Evolutionary conservation across 1,140 invertebrate genomes (phyloP).

Genomic region (Drosophila sp.): DNA sequence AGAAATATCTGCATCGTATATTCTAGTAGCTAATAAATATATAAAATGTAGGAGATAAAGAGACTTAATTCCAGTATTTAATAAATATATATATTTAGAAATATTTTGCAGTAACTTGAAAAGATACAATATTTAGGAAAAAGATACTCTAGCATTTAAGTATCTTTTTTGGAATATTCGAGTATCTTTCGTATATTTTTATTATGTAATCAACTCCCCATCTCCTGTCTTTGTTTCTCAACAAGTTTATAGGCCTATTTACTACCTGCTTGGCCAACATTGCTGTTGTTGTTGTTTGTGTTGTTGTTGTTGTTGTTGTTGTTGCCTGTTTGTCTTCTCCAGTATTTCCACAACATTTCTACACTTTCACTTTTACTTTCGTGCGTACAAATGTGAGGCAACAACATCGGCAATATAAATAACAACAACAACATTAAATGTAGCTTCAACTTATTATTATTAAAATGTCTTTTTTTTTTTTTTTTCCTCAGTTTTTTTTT

Average conservation of each 20-base stretch:
- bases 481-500: slow-evolving; percentile 36
- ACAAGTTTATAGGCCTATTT: slow-evolving; percentile 23
- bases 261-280: slow-evolving; percentile 27
- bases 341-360: slow-evolving; percentile 68
- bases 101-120: too few species aligned
- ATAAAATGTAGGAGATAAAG: too few species aligned
- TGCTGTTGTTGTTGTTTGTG: neutral
- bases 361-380: slow-evolving; percentile 83
- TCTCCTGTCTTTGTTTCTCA: neutral
- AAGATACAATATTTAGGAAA: too few species aligned
- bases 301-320: neutral
- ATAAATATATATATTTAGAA: too few species aligned
- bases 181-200: slow-evolving; percentile 1
- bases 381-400: slow-evolving; percentile 45
- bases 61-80: too few species aligned
- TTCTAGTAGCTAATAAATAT: too few species aligned
- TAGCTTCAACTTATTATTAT: slow-evolving; percentile 29
- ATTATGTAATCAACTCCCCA: neutral
- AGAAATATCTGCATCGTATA: neutral
- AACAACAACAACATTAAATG: slow-evolving; percentile 18
- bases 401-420: slow-evolving; percentile 23
- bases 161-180: slow-evolving; percentile 4
- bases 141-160: too few species aligned
- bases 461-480: slow-evolving; percentile 39
- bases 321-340: neutral